phyloP scores from a whole-genome alignment of 1,140 invertebrate species.

The Drosophila pseudoobscura region DNA sequence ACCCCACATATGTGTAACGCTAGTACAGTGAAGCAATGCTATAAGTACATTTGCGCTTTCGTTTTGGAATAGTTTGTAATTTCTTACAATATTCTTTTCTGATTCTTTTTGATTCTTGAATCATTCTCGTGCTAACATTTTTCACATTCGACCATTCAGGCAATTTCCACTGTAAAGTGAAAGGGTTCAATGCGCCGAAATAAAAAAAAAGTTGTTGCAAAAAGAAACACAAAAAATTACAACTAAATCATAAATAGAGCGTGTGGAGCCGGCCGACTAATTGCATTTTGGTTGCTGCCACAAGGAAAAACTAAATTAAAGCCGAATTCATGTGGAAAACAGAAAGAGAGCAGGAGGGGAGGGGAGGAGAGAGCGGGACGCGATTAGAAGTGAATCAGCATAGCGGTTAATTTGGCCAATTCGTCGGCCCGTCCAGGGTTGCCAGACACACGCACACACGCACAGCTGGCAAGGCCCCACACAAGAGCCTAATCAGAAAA shows the following conservation, averaged over 20 bases:
- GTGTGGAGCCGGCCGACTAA: conserved; percentile 36
- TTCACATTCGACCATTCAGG: not conserved
- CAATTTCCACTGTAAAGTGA: conserved; percentile 42
- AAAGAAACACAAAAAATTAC: conserved; percentile 12
- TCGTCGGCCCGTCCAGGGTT: too few relatives aligned
- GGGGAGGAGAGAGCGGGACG: too few relatives aligned
- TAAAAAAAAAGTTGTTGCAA: conserved; percentile 15
- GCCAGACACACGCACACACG: too few relatives aligned
- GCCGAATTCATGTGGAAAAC: conserved; percentile 45
- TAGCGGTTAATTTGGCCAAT: conserved; percentile 41
- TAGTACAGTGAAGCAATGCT: conserved; percentile 1
- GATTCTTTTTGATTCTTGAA: too few relatives aligned
- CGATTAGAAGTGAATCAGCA: conserved; percentile 56
- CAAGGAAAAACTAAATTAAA: conserved; percentile 20
- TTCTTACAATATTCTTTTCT: not conserved
- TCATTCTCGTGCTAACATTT: not conserved
- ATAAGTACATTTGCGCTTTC: too few relatives aligned
- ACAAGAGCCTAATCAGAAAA: too few relatives aligned
- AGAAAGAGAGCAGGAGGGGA: not conserved
- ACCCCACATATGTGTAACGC: conserved; percentile 27
- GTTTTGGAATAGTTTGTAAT: too few relatives aligned
- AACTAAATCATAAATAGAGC: conserved; percentile 49
- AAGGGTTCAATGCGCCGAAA: conserved; percentile 64
- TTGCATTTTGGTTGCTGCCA: conserved; percentile 35
- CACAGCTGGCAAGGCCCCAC: too few relatives aligned